phyloP scores from a whole-genome alignment of 2,888 invertebrate species.

The Thysanoteuthis rhombus region DNA sequence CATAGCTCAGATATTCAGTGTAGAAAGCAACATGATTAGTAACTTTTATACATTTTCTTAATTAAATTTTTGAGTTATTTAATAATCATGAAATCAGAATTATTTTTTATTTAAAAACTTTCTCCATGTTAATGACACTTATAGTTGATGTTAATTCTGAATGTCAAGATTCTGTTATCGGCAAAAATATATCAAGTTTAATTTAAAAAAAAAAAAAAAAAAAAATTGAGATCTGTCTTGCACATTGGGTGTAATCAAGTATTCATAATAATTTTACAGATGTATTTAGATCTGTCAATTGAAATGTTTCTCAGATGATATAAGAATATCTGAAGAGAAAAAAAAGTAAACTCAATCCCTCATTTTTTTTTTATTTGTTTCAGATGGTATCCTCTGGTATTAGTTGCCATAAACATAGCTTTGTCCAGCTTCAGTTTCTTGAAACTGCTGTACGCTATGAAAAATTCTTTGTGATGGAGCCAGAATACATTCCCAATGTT shows the following conservation, averaged over 20 bases:
- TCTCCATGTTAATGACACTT: no score
- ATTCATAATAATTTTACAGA: background rate
- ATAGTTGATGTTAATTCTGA: no score
- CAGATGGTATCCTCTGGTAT: slow-evolving; percentile 70
- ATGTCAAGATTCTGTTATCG: no score
- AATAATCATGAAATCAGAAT: no score
- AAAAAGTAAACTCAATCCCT: background rate
- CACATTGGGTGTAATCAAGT: no score
- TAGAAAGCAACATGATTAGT: no score
- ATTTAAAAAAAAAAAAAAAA: background rate
- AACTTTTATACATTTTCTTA: no score
- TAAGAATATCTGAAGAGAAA: background rate
- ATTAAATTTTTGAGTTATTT: no score
- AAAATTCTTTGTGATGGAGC: slow-evolving; percentile 70
- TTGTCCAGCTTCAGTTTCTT: slow-evolving; percentile 70
- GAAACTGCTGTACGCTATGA: slow-evolving; percentile 72
- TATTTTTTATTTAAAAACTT: no score
- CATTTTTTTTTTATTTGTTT: slow-evolving; percentile 36
- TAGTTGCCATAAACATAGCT: slow-evolving; percentile 68
- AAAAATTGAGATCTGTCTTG: background rate
- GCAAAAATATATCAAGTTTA: background rate
- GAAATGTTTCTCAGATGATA: background rate
- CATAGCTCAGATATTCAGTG: no score
- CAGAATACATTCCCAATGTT: slow-evolving; percentile 69
- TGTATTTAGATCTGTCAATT: background rate